Percentiles rank a stretch among this genome's conserved stretches.
These are phyloP conservation scores for Otolemur garnettii DNA, from an alignment of 2,113 vertebrate species.

Conservation along the genomic window DNA sequence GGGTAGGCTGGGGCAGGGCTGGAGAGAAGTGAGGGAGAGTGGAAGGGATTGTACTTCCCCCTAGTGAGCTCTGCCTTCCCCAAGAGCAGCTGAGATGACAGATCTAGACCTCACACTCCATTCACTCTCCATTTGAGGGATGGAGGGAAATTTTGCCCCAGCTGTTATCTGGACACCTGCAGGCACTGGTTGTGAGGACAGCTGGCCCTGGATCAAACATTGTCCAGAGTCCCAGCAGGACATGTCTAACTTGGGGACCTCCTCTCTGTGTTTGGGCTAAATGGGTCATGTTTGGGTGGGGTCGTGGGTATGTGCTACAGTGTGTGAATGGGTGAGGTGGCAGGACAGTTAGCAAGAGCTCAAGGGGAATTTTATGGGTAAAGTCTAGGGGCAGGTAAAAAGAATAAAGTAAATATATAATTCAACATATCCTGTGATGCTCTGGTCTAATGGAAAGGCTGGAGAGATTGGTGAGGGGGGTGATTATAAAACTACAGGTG, in stretches of 20 bases:
- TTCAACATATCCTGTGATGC: background rate
- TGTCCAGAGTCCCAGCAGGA: background rate
- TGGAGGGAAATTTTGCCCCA: background rate
- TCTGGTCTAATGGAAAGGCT: background rate
- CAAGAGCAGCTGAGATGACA: background rate
- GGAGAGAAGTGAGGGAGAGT: background rate
- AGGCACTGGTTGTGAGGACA: background rate
- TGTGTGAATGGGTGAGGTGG: background rate
- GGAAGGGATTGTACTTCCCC: background rate
- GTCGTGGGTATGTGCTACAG: too few species aligned
- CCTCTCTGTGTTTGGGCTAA: background rate
- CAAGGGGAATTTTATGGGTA: background rate
- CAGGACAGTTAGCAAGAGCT: background rate
- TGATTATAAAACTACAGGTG: background rate
- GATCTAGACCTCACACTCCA: background rate
- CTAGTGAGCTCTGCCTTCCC: background rate
- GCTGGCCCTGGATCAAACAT: background rate
- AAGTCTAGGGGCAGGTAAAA: background rate
- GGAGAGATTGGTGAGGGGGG: background rate
- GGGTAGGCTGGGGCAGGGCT: background rate
- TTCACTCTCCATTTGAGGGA: background rate
- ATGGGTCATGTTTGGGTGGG: too few species aligned
- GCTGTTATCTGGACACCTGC: background rate
- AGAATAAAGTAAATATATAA: background rate
- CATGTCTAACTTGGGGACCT: background rate